Evolutionary conservation across 2,888 invertebrate genomes (phyloP), one percentile per base, ranked within the genome.

Genomic region (Oithona nana): DNA sequence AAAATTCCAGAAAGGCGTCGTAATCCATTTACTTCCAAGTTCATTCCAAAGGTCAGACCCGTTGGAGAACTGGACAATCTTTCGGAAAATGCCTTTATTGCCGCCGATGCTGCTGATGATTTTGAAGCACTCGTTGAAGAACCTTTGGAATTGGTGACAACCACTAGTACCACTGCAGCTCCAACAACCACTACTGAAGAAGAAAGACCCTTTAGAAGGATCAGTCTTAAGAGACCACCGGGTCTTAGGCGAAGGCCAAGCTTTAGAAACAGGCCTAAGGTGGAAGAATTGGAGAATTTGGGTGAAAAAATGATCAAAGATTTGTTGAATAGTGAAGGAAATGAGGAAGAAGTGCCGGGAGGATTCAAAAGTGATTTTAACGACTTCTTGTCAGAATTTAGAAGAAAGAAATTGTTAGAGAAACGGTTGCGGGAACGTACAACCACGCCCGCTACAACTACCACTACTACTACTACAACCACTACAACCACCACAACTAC

Each of bases 401-500:
- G 24, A 11, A 59, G 50, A 22, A 39, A 49, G 48, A 59, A 59
- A 24, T 3, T 26, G 6, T n/a, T 50, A 26, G 59, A 59, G 20
- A 22, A 22, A 1, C 20, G 49, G 3, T 6, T 22, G 13, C 59
- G 48, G 20, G 50, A 48, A 20, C 22, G 28, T 1, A 48, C 49
- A 8, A 22, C 3, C 48, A 59, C 22, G 50, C 8, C 62, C n/a
- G 24, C 52, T 1, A 56, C 52, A 6, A 62, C 62, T 31, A 62
- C 62, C 11, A 56, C 55, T 1, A 62, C 62, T 20, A 56, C 62
- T n/a, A 62, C 62, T 8, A 62, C 62, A 3, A 62, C 62, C 3
- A 62, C 62, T 1, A 56, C 62, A 1, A 62, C 62, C 1, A 31
- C 55, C 8, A 62, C 62, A 24, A 62, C 62, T 2, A 62, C 62